Evolutionary conservation across 2,113 vertebrate genomes (phyloP).

Genomic region (Cephalopholis sonnerati): DNA sequence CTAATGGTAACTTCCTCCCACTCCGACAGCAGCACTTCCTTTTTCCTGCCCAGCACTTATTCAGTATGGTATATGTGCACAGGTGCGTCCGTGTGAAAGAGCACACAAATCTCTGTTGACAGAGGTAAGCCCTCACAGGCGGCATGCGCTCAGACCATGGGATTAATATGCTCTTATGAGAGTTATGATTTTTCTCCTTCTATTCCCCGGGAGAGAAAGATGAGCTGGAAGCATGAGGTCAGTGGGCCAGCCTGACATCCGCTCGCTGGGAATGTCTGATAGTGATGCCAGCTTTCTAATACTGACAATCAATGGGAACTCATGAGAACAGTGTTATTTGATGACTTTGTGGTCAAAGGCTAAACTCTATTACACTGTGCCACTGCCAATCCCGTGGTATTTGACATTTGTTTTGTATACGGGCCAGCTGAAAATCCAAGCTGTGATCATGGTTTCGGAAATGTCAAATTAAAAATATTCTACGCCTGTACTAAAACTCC

Average conservation of each 20-base stretch:
- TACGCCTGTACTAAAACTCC: background rate
- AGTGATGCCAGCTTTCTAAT: conserved; percentile 62
- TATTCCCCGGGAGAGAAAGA: conserved; percentile 59
- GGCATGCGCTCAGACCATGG: conserved; percentile 61
- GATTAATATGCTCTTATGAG: conserved; percentile 78
- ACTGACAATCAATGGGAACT: conserved; percentile 59
- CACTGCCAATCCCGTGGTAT: conserved; percentile 16
- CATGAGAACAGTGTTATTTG: conserved; percentile 48
- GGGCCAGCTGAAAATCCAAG: conserved; percentile 14
- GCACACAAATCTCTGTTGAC: conserved; percentile 47
- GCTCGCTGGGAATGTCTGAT: conserved; percentile 53
- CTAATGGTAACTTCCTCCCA: background rate
- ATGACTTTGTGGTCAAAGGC: conserved; percentile 51
- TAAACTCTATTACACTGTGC: conserved; percentile 34
- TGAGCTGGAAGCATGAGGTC: conserved; percentile 74
- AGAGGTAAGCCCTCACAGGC: conserved; percentile 63
- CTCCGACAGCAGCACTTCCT: background rate
- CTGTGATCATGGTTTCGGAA: conserved; percentile 35
- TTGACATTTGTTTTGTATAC: conserved; percentile 33
- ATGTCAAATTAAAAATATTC: conserved; percentile 9
- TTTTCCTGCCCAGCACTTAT: background rate
- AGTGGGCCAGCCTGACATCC: conserved; percentile 69
- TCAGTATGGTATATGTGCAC: conserved; percentile 12
- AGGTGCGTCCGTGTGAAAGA: conserved; percentile 53
- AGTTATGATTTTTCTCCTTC: conserved; percentile 58